phyloP scores from a whole-genome alignment of 2,113 vertebrate genomes.

The Marmota flaviventris region DNA sequence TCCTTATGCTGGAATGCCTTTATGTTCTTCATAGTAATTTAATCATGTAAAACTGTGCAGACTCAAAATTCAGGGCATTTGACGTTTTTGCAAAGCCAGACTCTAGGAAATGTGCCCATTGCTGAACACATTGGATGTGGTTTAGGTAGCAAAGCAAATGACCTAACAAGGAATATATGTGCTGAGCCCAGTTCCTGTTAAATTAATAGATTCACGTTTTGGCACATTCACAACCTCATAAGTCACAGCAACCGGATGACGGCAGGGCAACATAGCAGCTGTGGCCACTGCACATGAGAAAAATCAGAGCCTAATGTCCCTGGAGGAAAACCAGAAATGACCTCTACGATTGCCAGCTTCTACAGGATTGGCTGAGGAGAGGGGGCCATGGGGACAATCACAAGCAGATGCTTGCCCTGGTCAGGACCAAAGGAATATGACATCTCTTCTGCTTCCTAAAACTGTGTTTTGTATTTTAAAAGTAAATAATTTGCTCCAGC shows the following conservation, averaged over 20 bases:
- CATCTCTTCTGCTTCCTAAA: conserved; percentile 11
- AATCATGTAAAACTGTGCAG: conserved; percentile 58
- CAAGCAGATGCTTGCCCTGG: neutral
- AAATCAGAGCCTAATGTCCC: conserved; percentile 55
- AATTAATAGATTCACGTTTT: conserved; percentile 78
- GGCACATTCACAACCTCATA: conserved; percentile 71
- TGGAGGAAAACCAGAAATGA: conserved; percentile 58
- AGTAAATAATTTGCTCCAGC: conserved; percentile 66
- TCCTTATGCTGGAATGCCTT: neutral
- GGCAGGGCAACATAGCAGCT: conserved; percentile 77
- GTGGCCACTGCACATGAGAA: conserved; percentile 60
- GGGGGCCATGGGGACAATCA: neutral
- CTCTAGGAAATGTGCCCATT: conserved; percentile 78
- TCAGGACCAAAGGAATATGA: conserved; percentile 15
- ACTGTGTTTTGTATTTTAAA: conserved; percentile 70
- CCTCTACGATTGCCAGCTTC: neutral
- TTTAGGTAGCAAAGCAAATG: conserved; percentile 82
- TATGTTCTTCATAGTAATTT: neutral
- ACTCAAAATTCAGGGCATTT: conserved; percentile 66
- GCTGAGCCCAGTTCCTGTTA: conserved; percentile 77
- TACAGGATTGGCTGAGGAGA: neutral
- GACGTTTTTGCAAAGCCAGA: conserved; percentile 70
- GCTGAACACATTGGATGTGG: conserved; percentile 68
- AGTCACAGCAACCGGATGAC: conserved; percentile 82
- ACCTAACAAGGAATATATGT: conserved; percentile 77